These are phyloP conservation scores for Sminthopsis crassicaudata DNA, from an alignment of 2,113 vertebrate genomes.

Conservation along the genomic window DNA sequence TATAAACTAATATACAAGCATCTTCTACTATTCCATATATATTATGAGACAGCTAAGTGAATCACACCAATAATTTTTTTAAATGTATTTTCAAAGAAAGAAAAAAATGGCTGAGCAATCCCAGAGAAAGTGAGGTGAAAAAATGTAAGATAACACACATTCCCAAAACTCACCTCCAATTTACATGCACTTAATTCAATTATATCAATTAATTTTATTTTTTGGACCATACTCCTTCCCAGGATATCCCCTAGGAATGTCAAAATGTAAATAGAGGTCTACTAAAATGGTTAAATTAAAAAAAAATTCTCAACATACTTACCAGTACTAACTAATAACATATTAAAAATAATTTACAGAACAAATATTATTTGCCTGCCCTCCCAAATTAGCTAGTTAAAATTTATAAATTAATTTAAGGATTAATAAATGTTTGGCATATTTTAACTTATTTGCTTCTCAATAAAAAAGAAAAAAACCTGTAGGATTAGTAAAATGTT, in stretches of 20 bases:
- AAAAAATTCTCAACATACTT: background rate
- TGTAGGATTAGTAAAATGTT: background rate
- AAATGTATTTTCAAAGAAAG: conserved; percentile 20
- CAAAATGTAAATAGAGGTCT: background rate
- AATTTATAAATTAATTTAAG: background rate
- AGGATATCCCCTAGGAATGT: background rate
- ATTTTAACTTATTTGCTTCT: background rate
- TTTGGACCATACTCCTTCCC: background rate
- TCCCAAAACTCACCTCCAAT: background rate
- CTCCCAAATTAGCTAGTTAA: background rate
- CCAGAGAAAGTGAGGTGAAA: conserved; percentile 9
- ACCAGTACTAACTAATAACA: background rate
- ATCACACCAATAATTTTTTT: background rate
- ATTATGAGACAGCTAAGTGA: conserved; percentile 44
- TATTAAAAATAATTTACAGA: background rate
- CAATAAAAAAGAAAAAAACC: too few relatives aligned
- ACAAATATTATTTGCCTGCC: background rate
- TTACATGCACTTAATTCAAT: background rate
- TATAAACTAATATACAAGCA: conserved; percentile 12
- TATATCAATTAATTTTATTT: background rate
- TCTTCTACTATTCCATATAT: background rate
- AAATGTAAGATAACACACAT: background rate
- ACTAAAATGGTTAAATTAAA: background rate
- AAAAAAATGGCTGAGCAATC: background rate
- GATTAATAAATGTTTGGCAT: background rate